Evolutionary conservation across 2,888 invertebrate genomes (phyloP), one percentile per base, ranked within the genome.

Genomic region (Cryptocheilus praepositus): DNA sequence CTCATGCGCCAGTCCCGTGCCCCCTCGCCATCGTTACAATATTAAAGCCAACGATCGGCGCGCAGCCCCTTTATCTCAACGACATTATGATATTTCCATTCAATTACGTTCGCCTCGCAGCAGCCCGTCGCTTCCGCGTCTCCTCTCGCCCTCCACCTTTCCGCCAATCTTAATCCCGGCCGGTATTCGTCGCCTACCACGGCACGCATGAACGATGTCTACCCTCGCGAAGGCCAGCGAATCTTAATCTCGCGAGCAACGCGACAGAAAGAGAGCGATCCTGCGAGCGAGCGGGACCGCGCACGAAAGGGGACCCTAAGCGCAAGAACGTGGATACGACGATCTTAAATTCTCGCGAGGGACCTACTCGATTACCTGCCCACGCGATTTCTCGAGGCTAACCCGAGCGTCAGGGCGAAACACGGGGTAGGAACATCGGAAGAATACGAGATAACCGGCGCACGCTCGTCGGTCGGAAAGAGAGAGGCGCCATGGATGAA

Each of bases 281-380:
- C 54, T 58, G 43, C 56, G 58, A 19, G 53, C 4, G 15, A 16
- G 45, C 19, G 62, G 19, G 56, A 63, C 36, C 36, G 44, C 25
- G 57, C n/a, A 5, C 2, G 49, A 46, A 15, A n/a, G 56, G 64
- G 52, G 67, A 65, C 69, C 58, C 79, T 72, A 79, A 77, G 75
- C 79, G 77, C 74, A 67, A 73, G 71, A 76, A 68, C 71, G 77
- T 70, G 77, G 77, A 79, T 73, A 79, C 80, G 77, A 77, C 70
- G 77, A 80, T 79, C 80, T 79, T 80, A 79, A 79, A 79, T 79
- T 80, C 79, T 77, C 79, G 76, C 79, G 80, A 76, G 74, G 79
- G 77, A 73, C 79, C 80, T 79, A 76, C 79, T 79, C 79, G 80
- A 79, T 79, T 79, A 79, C 79, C 79, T 77, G 76, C 79, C 79